Base-by-base conservation (phyloP, 2,888 invertebrate genomes). In the Salpingus planirostris region DNA sequence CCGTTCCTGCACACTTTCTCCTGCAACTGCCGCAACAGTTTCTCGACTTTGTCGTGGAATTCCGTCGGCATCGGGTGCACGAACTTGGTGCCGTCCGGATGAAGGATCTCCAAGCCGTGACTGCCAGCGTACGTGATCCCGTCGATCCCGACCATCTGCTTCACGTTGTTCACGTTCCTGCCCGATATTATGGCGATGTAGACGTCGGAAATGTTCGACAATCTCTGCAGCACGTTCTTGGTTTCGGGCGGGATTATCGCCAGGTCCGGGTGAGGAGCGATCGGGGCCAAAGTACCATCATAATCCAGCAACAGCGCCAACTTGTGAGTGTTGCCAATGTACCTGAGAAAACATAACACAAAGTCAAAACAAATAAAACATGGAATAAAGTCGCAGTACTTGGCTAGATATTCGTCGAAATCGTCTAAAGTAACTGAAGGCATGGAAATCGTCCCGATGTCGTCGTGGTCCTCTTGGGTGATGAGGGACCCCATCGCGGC, bases 51-150 rank as follows among this genome's bases (percentile, higher is more conserved):
- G 42, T 77, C 80, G 51, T 87, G 84, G 46, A 80, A 78, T 52
- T 87, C 86, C 42, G 79, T 75, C 0, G 90, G 90, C 86, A 90
- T 88, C 0, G 90, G 89, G 62, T 89, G 89, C 0, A 88, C 85
- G 57, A 90, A 90, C 64, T 83, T 87, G 54, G 85, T 88, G 32
- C 89, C 89, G 54, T 90, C 90, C 0, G 90, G 88, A 61, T 90
- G 90, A 7, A 89, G 62, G 53, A 90, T 89, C 67, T 90, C 89
- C 38, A 90, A 60, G 1, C 89, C 90, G 55, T 90, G 89, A 63
- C 84, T 89, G 15, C 90, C 90, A 0, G 90, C 90, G 57, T 90
- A 90, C 0, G 90, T 90, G 36, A 90, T 86, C 37, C 87, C 86
- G 47, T 88, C 87, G 40, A 90, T 89, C 10, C 88, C 89, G 42